phyloP scores from a whole-genome alignment of 2,888 invertebrate genomes.

The Abrostola tripartita region DNA sequence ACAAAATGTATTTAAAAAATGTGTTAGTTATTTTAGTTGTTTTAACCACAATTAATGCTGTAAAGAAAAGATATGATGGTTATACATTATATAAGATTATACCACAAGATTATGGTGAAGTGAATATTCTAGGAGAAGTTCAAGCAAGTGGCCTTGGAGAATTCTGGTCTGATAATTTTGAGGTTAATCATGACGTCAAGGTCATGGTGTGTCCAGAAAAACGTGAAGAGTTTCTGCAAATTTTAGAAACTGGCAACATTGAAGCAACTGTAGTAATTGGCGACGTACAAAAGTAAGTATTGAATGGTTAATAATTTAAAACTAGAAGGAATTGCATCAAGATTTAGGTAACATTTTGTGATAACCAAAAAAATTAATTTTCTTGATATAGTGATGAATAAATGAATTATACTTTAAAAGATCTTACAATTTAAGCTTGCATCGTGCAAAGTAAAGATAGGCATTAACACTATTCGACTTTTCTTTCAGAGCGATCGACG shows the following conservation, averaged over 20 bases:
- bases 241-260: constrained; percentile 54
- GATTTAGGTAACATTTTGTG: not conserved
- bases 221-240: constrained; percentile 58
- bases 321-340: not conserved
- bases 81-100: constrained; percentile 88
- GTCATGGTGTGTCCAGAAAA: constrained; percentile 73
- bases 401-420: too few relatives aligned
- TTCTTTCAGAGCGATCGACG: constrained; percentile 81
- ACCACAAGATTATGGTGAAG: constrained; percentile 81
- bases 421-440: not conserved
- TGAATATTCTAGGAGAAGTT: constrained; percentile 80
- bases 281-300: constrained; percentile 74
- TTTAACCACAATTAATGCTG: constrained; percentile 41
- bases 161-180: constrained; percentile 75
- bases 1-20: constrained; percentile 61
- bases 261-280: constrained; percentile 64
- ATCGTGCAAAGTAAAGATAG: not conserved
- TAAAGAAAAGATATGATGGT: constrained; percentile 81
- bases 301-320: not conserved
- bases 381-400: too few relatives aligned
- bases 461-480: not conserved
- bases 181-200: constrained; percentile 71
- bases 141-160: constrained; percentile 73
- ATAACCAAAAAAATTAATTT: too few relatives aligned
- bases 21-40: constrained; percentile 53